Base-by-base conservation (phyloP, 2,888 invertebrate genomes). In the Gnatocerus cornutus region DNA sequence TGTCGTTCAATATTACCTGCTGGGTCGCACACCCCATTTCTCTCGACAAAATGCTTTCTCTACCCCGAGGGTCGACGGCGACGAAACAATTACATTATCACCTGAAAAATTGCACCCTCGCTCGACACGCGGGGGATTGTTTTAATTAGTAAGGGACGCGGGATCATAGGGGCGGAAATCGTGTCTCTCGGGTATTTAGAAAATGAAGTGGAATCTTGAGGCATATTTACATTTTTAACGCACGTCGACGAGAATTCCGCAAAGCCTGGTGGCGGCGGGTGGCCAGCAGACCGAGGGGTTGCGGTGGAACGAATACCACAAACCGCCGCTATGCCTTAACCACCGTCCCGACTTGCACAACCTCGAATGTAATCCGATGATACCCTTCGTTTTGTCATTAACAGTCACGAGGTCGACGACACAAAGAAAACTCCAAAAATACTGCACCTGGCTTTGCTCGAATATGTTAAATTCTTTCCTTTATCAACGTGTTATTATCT, bases 1-100 rank as follows among this genome's bases (percentile, higher is more conserved):
- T 80, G 79, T 81, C 79, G 80, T 76, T 72, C 75, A 62, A 75
- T 71, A 74, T 75, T 76, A 77, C 75, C 74, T 75, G 74, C 61
- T 37, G 30, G 56, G 63, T 62, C 58, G 55, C 56, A 41, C 63
- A 48, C 58, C 69, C 68, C 63, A 64, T 46, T 68, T 68, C 59
- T 63, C 63, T 13, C 53, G 61, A 27, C 30, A 52, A 52, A n/a
- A 52, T 14, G 50, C 50, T 27, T 41, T 10, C 30, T 58, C 39
- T 21, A 58, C 43, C 13, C 43, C 29, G 16, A 33, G 53, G 41
- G 21, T 7, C 21, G n/a, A 16, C 50, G 30, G 3, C 50, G 29
- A 29, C 53, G 33, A 33, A 53, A 53, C 53, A 53, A 53, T 53
- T 53, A 53, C 53, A 33, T 53, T 53, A 53, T 53, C 53, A 53